These are phyloP conservation scores for Colostygia pectinataria DNA, from an alignment of 2,888 invertebrate species.

Conservation along the genomic window DNA sequence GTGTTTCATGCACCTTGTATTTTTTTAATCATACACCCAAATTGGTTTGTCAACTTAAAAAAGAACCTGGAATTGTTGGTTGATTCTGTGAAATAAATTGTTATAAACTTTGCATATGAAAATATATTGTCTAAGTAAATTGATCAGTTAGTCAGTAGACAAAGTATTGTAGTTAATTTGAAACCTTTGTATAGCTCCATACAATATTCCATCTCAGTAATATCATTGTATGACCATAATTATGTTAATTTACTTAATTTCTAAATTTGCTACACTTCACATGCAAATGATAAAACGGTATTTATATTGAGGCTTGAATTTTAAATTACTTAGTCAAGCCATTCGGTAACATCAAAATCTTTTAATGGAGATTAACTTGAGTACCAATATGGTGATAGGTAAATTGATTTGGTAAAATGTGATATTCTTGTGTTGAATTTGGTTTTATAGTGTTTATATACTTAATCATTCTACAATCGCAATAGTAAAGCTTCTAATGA, in stretches of 20 bases:
- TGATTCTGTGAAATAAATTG: too few species aligned
- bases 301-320: conserved; percentile 15
- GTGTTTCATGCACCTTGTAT: too few species aligned
- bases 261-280: background rate
- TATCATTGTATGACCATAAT: background rate
- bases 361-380: conserved; percentile 7
- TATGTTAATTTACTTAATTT: background rate
- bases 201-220: background rate
- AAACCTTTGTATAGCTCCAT: background rate
- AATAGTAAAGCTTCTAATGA: conserved; percentile 13
- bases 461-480: conserved; percentile 4
- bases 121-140: background rate
- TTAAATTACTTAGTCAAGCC: conserved; percentile 4
- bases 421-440: conserved; percentile 44
- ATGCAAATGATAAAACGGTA: conserved; percentile 3
- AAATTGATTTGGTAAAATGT: conserved; percentile 38
- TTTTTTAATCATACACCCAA: conserved; percentile 28
- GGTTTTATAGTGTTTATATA: conserved; percentile 28
- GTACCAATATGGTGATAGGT: conserved; percentile 19
- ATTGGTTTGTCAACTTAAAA: conserved; percentile 23
- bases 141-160: background rate
- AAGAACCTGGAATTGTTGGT: background rate
- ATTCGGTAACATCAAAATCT: conserved; percentile 9
- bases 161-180: too few species aligned
- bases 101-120: too few species aligned